Evolutionary conservation across 2,888 invertebrate genomes (phyloP), one percentile per base, ranked within the genome.

Genomic region (Cepaea hortensis): DNA sequence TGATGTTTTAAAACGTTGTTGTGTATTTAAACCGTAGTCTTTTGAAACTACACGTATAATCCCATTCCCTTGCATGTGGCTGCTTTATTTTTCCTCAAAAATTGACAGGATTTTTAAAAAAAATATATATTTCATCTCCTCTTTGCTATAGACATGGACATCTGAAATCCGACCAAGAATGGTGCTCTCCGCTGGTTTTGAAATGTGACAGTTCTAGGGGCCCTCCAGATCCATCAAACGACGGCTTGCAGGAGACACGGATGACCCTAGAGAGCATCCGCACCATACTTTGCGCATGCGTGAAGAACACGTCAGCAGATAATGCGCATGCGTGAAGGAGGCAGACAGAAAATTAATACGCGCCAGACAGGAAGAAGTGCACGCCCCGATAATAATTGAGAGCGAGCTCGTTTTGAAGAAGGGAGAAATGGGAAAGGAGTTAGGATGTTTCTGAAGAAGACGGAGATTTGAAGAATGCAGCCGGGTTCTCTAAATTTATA

Each of bases 281-380:
- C 23, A 70, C 70, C 55, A 48, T 61, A 70, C 82, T 65, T n/a
- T 55, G 82, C 70, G 72, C 82, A 55, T 82, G 82, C 72, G 82
- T 35, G 82, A 73, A 73, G 82, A 55, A 20, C 55, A 73, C 50
- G 72, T 13, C 61, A 73, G 61, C 73, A 82, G 82, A 82, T 82
- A 73, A 82, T 82, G 82, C 72, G 72, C 73, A 82, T 73, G 73
- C 82, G 72, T 73, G 15, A 35, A 82, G 82, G 55, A 82, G 82
- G 73, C 61, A 82, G 72, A 70, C 82, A 82, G 81, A 81, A 82
- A 82, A 82, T 82, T 82, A 82, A 82, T 82, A 82, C 72, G 82
- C 82, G 72, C 70, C 82, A 73, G 82, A 82, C 72, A 73, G 61
- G 82, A 82, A 82, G 82, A 82, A 72, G 82, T 82, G 72, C 73